A percentile compares a stretch with the other conserved stretches of the same genome.
These are phyloP conservation scores for Caenorhabditis virilis DNA, from an alignment of 2,888 invertebrate species.

Conservation along the genomic window DNA sequence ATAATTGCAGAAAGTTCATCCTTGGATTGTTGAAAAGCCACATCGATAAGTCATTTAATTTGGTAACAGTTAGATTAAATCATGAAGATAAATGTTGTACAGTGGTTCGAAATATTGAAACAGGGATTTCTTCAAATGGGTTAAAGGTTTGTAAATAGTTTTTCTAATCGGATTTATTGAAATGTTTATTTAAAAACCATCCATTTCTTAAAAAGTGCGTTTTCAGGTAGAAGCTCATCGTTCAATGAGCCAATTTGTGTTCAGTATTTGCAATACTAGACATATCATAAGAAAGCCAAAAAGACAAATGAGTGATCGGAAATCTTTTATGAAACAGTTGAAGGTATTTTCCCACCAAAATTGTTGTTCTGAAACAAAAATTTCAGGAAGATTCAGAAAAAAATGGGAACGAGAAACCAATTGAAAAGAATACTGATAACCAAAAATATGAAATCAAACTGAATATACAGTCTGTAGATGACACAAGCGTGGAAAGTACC, in stretches of 20 bases:
- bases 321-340: slow-evolving; percentile 36
- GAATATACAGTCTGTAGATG: not conserved
- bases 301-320: slow-evolving; percentile 20
- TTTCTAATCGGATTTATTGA: no score
- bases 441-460: no score
- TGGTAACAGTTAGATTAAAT: slow-evolving; percentile 28
- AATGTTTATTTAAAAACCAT: slow-evolving; percentile 4
- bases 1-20: slow-evolving; percentile 6
- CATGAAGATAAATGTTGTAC: slow-evolving; percentile 18
- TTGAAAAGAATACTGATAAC: no score
- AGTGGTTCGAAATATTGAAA: slow-evolving; percentile 22
- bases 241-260: slow-evolving; percentile 38
- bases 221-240: slow-evolving; percentile 39
- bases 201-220: slow-evolving; percentile 2
- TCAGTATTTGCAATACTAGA: slow-evolving; percentile 37
- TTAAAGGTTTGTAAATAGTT: slow-evolving; percentile 9
- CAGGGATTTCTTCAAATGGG: slow-evolving; percentile 29
- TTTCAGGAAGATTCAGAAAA: no score
- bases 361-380: no score
- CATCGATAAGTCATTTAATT: slow-evolving; percentile 31
- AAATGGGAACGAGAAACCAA: not conserved
- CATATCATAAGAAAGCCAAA: slow-evolving; percentile 7
- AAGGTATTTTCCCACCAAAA: no score
- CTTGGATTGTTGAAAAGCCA: slow-evolving; percentile 30
- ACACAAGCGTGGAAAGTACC: not conserved